Base-by-base conservation (phyloP, 2,113 vertebrate genomes). In the Oophaga pumilio region DNA sequence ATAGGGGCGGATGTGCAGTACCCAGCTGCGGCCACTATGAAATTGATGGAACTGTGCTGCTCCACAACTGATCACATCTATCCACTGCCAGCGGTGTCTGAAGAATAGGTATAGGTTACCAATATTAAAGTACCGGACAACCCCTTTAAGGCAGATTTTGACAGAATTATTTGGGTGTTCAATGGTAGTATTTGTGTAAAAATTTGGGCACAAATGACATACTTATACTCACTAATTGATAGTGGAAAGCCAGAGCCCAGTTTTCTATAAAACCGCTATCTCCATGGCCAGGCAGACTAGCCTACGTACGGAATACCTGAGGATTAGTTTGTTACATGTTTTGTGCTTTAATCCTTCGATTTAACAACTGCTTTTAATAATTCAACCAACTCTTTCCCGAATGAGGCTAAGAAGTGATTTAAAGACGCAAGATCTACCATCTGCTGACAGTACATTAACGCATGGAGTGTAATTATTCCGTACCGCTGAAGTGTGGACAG, bases 401-500 rank as follows among this genome's bases (percentile, higher is more conserved):
- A 86, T 78, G 84, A 86, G 84, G 73, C 74, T 86, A 78, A 85
- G 84, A 85, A 74, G 71, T 76, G 71, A 85, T 85, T 85, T 77
- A 86, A 86, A 53, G 84, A 28, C 64, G 14, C 57, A n/a, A 43
- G 74, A 86, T 86, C 59, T 28, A 33, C 59, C 59, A 64, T 78
- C 12, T 22, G 71, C 73, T 78, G 59, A 66, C 84, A 86, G 57
- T 57, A 86, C 84, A 77, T 86, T 78, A 77, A 66, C 52, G 74
- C 62, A 52, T 50, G 57, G 71, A 49, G 20, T 52, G 74, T 86
- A 86, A 78, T 86, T 86, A 86, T 77, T 77, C 56, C 68, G 18
- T 78, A 11, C 49, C 26, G 57, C 57, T 26, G 13, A 14, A 66
- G 84, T 76, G 57, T 64, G 74, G 59, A 76, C 69, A 62, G 9